Evolutionary conservation across 2,113 vertebrate species (phyloP), one percentile per base, ranked within the genome.

Genomic region (Indicator indicator): DNA sequence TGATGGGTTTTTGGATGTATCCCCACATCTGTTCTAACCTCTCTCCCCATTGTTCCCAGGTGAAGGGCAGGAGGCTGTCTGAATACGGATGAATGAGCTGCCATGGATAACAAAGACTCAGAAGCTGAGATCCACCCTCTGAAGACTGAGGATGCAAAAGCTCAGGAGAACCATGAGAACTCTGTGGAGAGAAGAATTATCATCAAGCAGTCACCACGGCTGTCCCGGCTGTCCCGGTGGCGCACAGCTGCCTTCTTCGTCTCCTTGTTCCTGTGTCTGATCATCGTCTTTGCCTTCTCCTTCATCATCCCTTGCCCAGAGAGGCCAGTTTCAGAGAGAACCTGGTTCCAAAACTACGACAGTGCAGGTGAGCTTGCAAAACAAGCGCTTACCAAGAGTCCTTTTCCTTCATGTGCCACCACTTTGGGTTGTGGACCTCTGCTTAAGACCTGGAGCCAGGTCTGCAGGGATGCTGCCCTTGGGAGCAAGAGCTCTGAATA

Each of bases 291-390:
- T 71, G 98, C 99, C 79, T 98, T 99, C 96, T 99, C 99, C 2
- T 99, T 99, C 86, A 96, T 99, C 95, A 98, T 99, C 88, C 99
- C 99, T 2, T 99, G 99, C 95, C 99, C 99, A 1, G 98, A 98
- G n/a, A 97, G 98, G 74, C 98, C 98, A 0, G 96, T 96, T 26
- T 99, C 98, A 2, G 95, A 96, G 20, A 71, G 72, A 15, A 95
- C 89, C 1, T 99, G 99, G 99, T 98, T 97, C 94, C 73, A 75
- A 18, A 95, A 96, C 13, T 98, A 98, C 64, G 64, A 94, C 11
- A 32, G 91, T 1, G 97, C 98, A 91, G 98, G 99, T 99, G 80
- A 96, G 97, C 88, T 70, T 38, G 54, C 52, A 50, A 58, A 16
- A 9, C 16, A 30, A 71, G 48, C 23, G 16, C 23, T 81, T 42